Base-by-base conservation (phyloP, 2,113 vertebrate species). In the Polypterus bichir region DNA sequence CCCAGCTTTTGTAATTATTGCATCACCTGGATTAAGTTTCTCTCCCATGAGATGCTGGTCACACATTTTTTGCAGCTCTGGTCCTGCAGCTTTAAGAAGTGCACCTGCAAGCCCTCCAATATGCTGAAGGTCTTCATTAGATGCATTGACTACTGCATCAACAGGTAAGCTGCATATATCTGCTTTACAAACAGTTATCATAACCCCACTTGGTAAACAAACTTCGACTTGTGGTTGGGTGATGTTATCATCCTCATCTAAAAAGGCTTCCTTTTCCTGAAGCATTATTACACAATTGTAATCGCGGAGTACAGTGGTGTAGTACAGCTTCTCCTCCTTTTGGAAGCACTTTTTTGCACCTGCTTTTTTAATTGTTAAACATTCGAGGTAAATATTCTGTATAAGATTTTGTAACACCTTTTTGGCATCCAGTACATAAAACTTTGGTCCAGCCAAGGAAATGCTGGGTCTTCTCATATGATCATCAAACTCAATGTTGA, bases 271-370 rank as follows among this genome's bases (percentile, higher is more conserved):
- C 7, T 9, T 44, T 11, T n/a, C 48, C 44, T 75, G 73, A 0
- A 94, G 66, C 10, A 82, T 73, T 2, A 94, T 73, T 49, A 86
- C 54, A 69, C 92, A 95, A 4, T 44, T 59, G 3, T 73, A 89
- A 1, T 63, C 51, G 10, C 0, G 63, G 48, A 62, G 83, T 7
- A 74, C 68, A 46, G 70, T 59, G 5, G 46, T 1, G 61, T 74
- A 8, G 49, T 49, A 88, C 2, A 73, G 54, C 0, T 45, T 3
- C 57, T 74, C 68, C 59, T 81, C 83, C 0, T 79, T 77, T 47
- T 44, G 60, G 61, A 91, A 95, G 54, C 83, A 74, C 10, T 78
- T 79, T 59, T 73, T 87, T 10, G 76, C 74, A 51, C 89, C 91
- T 1, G 92, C 82, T 57, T 73, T 86, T 63, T 60, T 60, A 2